phyloP scores from a whole-genome alignment of 2,113 vertebrate species.

The Sorex fumeus region DNA sequence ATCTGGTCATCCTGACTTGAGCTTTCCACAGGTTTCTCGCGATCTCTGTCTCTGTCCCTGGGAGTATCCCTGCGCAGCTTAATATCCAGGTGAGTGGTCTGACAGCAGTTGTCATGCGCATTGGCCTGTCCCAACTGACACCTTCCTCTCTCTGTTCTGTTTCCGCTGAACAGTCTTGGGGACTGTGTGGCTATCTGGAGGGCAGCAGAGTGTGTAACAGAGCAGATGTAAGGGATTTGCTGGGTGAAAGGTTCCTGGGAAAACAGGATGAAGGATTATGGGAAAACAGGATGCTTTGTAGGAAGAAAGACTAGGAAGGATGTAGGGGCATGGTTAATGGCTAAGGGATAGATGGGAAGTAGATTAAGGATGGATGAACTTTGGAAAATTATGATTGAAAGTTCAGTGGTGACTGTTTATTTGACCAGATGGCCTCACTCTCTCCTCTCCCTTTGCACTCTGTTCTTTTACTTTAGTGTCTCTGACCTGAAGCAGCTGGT shows the following conservation, averaged over 20 bases:
- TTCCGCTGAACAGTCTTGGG: not conserved
- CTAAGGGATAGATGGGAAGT: not conserved
- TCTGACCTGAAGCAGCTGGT: constrained; percentile 89
- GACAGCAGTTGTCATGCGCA: too few species aligned
- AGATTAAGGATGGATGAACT: not conserved
- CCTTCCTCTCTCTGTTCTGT: not conserved
- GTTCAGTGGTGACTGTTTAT: not conserved
- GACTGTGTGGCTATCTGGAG: not conserved
- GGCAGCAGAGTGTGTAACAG: not conserved
- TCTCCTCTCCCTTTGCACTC: not conserved
- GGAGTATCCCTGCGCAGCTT: constrained; percentile 81
- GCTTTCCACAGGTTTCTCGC: constrained; percentile 76
- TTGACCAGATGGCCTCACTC: not conserved
- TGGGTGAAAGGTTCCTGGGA: not conserved
- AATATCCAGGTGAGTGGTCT: constrained; percentile 84
- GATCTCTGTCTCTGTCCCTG: constrained; percentile 70
- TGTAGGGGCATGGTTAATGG: accelerated
- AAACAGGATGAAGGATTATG: too few species aligned
- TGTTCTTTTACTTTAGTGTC: constrained; percentile 81
- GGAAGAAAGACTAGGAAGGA: not conserved
- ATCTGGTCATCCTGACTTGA: constrained; percentile 40
- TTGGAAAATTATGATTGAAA: accelerated
- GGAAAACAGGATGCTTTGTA: too few species aligned
- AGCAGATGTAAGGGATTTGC: not conserved
- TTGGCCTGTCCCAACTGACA: too few species aligned